Conservation (phyloP, 1,140 invertebrate species). For the Rhysida immarginata region DNA sequence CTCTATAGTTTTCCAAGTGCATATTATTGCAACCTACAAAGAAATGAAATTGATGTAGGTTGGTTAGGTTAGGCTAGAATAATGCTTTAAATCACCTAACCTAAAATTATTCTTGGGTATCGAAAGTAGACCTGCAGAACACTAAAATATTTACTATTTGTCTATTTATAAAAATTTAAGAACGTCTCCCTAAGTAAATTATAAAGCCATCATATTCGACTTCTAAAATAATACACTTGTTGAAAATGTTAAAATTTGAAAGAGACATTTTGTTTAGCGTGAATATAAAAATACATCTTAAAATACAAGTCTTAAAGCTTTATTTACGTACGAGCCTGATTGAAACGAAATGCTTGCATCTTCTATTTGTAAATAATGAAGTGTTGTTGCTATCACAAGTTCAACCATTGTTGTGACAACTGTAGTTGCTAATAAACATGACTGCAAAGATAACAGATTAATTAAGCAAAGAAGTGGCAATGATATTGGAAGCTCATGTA, state of each 20-base stretch:
- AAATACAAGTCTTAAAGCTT: neutral
- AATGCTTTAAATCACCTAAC: no score
- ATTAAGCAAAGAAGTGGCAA: no score
- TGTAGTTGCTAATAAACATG: slow-evolving; percentile 32
- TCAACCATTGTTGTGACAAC: slow-evolving; percentile 31
- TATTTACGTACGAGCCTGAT: slow-evolving; percentile 1
- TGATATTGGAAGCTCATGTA: no score
- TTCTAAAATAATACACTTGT: neutral
- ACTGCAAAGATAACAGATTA: no score
- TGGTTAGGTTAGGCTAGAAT: no score
- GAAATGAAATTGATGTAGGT: no score
- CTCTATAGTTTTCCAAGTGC: neutral
- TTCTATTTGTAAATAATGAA: slow-evolving; percentile 25
- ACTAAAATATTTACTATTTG: neutral
- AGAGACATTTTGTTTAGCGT: neutral
- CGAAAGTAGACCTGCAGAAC: no score
- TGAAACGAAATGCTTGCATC: neutral
- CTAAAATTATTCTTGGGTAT: no score
- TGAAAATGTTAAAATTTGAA: neutral
- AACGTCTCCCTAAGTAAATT: neutral
- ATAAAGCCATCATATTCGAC: neutral
- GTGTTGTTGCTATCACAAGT: slow-evolving; percentile 24
- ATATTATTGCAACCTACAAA: no score
- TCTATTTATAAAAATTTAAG: neutral
- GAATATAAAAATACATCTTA: neutral